A percentile compares a stretch with the other conserved stretches of the same genome.
phyloP scores from a whole-genome alignment of 1,140 invertebrate genomes.

The Littorina saxatilis region DNA sequence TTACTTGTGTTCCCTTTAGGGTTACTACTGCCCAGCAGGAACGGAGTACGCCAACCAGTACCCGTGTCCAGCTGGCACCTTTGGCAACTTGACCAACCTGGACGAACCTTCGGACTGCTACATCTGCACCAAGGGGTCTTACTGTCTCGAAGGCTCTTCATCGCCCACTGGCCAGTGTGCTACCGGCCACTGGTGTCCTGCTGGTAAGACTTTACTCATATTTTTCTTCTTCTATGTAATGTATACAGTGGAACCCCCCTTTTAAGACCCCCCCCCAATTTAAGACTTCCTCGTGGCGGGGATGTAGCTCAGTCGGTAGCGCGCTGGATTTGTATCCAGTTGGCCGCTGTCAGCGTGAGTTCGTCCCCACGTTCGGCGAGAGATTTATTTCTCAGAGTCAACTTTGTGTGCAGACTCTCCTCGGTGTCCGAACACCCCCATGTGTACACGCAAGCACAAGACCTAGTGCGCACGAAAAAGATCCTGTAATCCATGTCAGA shows the following conservation, averaged over 20 bases:
- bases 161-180: slow-evolving; percentile 60
- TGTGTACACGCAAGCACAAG: no score
- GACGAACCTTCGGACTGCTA: slow-evolving; percentile 64
- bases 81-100: slow-evolving; percentile 69
- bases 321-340: no score
- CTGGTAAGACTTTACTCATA: slow-evolving; percentile 47
- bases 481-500: no score
- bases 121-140: slow-evolving; percentile 67
- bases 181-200: slow-evolving; percentile 70
- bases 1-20: slow-evolving; percentile 25
- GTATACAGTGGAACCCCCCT: no score
- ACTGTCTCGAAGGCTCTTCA: slow-evolving; percentile 68
- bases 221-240: background rate
- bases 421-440: no score
- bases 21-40: slow-evolving; percentile 69
- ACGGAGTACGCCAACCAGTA: slow-evolving; percentile 59
- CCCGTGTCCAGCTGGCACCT: slow-evolving; percentile 69
- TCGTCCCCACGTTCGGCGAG: no score
- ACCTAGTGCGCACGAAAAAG: no score
- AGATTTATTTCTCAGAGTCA: no score
- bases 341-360: no score
- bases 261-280: no score
- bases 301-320: no score
- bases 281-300: background rate
- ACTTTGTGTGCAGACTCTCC: no score